These are phyloP conservation scores for Porites lutea DNA, from an alignment of 64 coral and sea anemone species.

Conservation along the genomic window DNA sequence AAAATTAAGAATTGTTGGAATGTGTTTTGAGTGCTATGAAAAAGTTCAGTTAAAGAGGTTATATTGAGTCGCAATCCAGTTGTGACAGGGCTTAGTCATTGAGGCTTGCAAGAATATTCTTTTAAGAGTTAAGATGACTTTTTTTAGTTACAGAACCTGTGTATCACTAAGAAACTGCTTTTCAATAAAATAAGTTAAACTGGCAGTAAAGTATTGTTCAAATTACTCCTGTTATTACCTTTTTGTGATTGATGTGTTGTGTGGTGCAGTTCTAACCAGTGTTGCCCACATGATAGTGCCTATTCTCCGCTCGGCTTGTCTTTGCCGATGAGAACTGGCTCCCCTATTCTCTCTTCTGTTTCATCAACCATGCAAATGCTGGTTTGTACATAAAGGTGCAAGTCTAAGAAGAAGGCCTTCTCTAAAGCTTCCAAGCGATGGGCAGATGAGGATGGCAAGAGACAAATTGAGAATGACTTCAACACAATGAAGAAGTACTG, in stretches of 20 bases:
- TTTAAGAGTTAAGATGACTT: too few relatives aligned
- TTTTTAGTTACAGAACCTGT: too few relatives aligned
- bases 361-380: conserved; percentile 78
- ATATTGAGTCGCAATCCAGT: neutral
- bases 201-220: too few relatives aligned
- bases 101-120: too few relatives aligned
- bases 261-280: conserved; percentile 71
- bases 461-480: conserved; percentile 91
- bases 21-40: too few relatives aligned
- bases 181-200: too few relatives aligned
- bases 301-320: conserved; percentile 84
- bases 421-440: conserved; percentile 95
- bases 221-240: too few relatives aligned
- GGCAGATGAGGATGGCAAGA: conserved; percentile 95
- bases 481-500: conserved; percentile 99
- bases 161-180: too few relatives aligned
- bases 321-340: conserved; percentile 89
- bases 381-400: conserved; percentile 95
- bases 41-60: neutral
- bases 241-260: neutral
- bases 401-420: conserved; percentile 99
- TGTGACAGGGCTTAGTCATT: neutral
- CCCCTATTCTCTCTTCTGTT: conserved; percentile 56
- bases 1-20: too few relatives aligned
- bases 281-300: conserved; percentile 62